Conservation (phyloP, 2,113 vertebrate species). For the Myotis yumanensis region DNA sequence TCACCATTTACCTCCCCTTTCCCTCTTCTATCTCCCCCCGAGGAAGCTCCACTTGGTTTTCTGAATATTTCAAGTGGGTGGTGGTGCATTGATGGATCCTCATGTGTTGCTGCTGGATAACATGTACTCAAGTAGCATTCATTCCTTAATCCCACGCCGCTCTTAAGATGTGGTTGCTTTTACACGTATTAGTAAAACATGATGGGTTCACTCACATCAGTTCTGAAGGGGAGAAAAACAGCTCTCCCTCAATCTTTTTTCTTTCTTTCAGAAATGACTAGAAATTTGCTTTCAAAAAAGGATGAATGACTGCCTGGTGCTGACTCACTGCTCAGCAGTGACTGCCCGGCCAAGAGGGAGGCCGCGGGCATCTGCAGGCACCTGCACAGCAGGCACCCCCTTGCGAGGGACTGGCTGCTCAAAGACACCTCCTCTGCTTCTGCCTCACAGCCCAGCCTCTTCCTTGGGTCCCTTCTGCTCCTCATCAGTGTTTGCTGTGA, state of each 20-base stretch:
- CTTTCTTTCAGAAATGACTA: constrained; percentile 43
- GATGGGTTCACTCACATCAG: not conserved
- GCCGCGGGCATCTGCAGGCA: not conserved
- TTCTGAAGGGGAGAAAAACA: not conserved
- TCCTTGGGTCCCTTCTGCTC: not conserved
- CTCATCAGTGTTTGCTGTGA: not conserved
- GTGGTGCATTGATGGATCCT: not conserved
- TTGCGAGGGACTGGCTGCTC: not conserved
- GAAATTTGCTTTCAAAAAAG: constrained; percentile 37
- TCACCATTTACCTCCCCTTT: not conserved
- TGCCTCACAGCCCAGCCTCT: not conserved
- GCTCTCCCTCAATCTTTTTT: constrained; percentile 12
- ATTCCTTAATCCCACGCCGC: not conserved
- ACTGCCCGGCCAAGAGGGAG: not conserved
- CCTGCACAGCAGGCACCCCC: not conserved
- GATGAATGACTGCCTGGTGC: constrained; percentile 35
- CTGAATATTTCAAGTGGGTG: not conserved
- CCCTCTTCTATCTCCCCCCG: not conserved
- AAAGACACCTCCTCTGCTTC: not conserved
- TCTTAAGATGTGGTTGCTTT: not conserved
- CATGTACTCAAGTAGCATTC: not conserved
- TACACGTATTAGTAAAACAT: not conserved
- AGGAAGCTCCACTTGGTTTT: not conserved
- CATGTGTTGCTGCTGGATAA: not conserved
- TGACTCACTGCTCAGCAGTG: constrained; percentile 38